Conservation (phyloP, 2,797 vertebrate species). For the Anableps anableps region DNA sequence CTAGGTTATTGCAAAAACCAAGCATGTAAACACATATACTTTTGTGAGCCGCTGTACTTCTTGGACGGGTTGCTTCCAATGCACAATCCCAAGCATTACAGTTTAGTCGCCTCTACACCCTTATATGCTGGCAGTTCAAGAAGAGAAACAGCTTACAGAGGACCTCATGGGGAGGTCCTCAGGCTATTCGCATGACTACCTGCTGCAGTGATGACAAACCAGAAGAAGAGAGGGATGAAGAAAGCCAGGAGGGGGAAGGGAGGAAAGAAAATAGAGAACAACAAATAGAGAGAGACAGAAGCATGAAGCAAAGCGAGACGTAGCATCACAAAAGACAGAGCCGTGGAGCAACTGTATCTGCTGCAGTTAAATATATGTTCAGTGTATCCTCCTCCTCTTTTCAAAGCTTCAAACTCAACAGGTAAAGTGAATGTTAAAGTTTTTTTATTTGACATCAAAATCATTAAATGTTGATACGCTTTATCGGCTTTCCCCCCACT, state of each 20-base stretch:
- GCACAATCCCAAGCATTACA: slow-evolving; percentile 47
- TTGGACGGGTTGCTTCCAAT: slow-evolving; percentile 19
- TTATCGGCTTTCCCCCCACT: neutral
- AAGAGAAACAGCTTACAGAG: slow-evolving; percentile 61
- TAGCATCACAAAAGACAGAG: slow-evolving; percentile 22
- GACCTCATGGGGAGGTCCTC: slow-evolving; percentile 50
- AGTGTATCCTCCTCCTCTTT: neutral
- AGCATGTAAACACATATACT: neutral
- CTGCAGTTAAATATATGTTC: slow-evolving; percentile 58
- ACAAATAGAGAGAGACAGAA: neutral
- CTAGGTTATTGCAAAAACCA: neutral
- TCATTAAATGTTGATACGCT: slow-evolving; percentile 6
- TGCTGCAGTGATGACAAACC: slow-evolving; percentile 40
- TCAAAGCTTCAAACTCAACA: slow-evolving; percentile 34
- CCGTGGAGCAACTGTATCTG: slow-evolving; percentile 44
- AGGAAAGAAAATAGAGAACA: neutral
- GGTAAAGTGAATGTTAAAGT: slow-evolving; percentile 27
- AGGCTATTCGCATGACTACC: slow-evolving; percentile 46
- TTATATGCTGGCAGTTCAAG: slow-evolving; percentile 43
- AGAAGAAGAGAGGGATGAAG: neutral
- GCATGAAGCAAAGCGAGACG: slow-evolving; percentile 23
- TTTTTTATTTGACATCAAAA: slow-evolving; percentile 9
- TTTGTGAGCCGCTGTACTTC: neutral
- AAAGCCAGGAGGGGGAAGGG: neutral
- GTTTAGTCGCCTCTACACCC: slow-evolving; percentile 42